Evolutionary conservation across 2,888 invertebrate genomes (phyloP).

Genomic region (Brachyptera putata): DNA sequence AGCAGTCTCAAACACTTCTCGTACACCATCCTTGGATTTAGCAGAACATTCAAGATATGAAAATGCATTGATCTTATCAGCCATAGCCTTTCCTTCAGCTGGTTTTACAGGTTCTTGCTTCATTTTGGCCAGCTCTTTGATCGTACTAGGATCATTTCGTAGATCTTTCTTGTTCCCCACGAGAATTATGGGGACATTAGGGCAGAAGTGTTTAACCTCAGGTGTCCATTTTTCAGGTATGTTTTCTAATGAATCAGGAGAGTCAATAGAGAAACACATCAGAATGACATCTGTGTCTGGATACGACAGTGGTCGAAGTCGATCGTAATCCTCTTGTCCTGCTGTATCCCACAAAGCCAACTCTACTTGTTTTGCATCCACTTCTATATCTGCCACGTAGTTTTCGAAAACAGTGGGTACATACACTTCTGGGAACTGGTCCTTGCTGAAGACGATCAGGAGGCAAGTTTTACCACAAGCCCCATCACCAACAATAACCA

Average conservation of each 20-base stretch:
- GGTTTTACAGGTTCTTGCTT: conserved; percentile 97
- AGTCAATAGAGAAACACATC: conserved; percentile 60
- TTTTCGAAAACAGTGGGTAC: conserved; percentile 64
- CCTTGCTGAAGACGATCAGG: conserved; percentile 56
- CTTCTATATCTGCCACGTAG: conserved; percentile 59
- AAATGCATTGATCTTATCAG: conserved; percentile 97
- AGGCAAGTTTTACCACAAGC: conserved; percentile 59
- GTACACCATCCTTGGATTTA: conserved; percentile 98
- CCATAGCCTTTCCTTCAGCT: conserved; percentile 96
- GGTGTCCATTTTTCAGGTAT: conserved; percentile 62
- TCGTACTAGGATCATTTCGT: conserved; percentile 88
- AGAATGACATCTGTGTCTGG: conserved; percentile 61
- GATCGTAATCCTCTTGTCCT: conserved; percentile 54
- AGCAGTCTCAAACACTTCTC: conserved; percentile 98
- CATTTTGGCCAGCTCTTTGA: conserved; percentile 94
- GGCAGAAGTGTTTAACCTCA: conserved; percentile 58
- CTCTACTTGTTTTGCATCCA: conserved; percentile 53
- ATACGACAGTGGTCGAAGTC: conserved; percentile 53
- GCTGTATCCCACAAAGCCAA: conserved; percentile 54
- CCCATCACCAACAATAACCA: conserved; percentile 46
- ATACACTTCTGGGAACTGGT: conserved; percentile 60
- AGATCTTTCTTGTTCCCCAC: conserved; percentile 71
- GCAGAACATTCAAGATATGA: conserved; percentile 99
- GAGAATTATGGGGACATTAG: conserved; percentile 58
- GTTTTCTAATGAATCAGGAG: conserved; percentile 58